phyloP scores from a whole-genome alignment of 35 echinoderm and acorn worm genomes.

The Amphiura filiformis region DNA sequence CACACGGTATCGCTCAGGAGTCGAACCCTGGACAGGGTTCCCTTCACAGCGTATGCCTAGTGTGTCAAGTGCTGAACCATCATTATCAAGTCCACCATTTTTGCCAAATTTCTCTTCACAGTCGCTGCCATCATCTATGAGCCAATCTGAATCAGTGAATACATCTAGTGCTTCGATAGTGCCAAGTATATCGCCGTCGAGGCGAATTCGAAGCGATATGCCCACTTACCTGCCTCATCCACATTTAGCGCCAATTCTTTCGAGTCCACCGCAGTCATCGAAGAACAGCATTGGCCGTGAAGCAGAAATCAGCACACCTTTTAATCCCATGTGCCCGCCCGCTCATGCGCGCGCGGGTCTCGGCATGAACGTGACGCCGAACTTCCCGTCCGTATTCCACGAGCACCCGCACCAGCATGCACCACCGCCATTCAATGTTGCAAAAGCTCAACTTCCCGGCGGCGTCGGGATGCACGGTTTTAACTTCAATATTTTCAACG shows the following conservation, averaged over 20 bases:
- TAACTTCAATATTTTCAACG: slow-evolving; percentile 63
- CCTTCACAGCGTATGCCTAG: slow-evolving; percentile 16
- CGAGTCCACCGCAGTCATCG: slow-evolving; percentile 50
- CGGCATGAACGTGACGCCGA: slow-evolving; percentile 38
- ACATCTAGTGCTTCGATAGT: slow-evolving; percentile 16
- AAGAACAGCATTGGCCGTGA: slow-evolving; percentile 30
- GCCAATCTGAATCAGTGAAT: background rate
- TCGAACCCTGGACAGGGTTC: slow-evolving; percentile 30
- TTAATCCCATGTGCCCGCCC: slow-evolving; percentile 56
- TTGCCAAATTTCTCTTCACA: slow-evolving; percentile 14
- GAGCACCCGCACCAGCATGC: slow-evolving; percentile 40
- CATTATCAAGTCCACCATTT: slow-evolving; percentile 26
- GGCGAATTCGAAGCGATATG: slow-evolving; percentile 35
- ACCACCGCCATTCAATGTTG: slow-evolving; percentile 46
- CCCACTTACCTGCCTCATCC: slow-evolving; percentile 56
- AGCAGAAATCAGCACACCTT: slow-evolving; percentile 57
- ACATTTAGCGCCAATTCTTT: slow-evolving; percentile 36
- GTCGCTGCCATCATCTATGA: background rate
- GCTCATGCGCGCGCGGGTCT: slow-evolving; percentile 19
- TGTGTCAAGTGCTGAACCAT: slow-evolving; percentile 4
- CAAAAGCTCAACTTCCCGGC: slow-evolving; percentile 42
- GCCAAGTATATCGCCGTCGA: slow-evolving; percentile 47
- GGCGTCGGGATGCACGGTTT: slow-evolving; percentile 13
- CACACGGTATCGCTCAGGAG: slow-evolving; percentile 19
- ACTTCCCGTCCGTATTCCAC: slow-evolving; percentile 56